Evolutionary conservation across 2,797 vertebrate species (phyloP).

Genomic region (Varecia variegata): DNA sequence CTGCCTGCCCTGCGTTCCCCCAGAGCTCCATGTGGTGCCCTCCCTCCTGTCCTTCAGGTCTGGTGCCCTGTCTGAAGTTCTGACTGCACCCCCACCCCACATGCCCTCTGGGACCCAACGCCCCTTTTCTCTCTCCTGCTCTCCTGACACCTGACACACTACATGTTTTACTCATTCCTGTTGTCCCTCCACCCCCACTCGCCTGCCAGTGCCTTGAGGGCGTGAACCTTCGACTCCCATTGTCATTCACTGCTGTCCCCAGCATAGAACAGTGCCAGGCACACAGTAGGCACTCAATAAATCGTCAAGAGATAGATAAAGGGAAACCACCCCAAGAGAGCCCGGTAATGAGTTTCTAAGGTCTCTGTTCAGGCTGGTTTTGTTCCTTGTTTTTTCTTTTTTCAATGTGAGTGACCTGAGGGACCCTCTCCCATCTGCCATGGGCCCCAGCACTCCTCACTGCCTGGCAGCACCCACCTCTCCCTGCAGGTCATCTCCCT

Average conservation of each 20-base stretch:
- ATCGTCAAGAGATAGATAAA: background rate
- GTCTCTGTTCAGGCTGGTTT: background rate
- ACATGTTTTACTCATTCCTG: background rate
- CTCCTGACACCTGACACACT: background rate
- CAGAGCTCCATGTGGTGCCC: accelerated
- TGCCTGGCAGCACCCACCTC: too few relatives aligned
- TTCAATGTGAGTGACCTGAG: background rate
- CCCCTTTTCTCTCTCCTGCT: background rate
- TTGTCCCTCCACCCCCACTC: background rate
- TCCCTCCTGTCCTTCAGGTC: background rate
- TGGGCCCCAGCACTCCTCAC: background rate
- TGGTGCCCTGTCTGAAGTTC: background rate
- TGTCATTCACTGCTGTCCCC: background rate
- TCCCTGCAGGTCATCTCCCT: background rate
- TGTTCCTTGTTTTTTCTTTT: background rate
- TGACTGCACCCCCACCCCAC: background rate
- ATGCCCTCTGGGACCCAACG: background rate
- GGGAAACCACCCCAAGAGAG: background rate
- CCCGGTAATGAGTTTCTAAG: background rate
- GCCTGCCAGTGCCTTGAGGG: background rate
- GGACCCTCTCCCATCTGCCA: background rate
- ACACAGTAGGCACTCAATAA: background rate
- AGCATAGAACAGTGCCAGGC: background rate
- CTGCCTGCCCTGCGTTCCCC: background rate
- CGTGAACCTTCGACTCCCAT: background rate